A percentile compares a stretch with the other conserved stretches of the same genome.
These are phyloP conservation scores for Elegia similella DNA, from an alignment of 2,888 invertebrate genomes.

Conservation along the genomic window DNA sequence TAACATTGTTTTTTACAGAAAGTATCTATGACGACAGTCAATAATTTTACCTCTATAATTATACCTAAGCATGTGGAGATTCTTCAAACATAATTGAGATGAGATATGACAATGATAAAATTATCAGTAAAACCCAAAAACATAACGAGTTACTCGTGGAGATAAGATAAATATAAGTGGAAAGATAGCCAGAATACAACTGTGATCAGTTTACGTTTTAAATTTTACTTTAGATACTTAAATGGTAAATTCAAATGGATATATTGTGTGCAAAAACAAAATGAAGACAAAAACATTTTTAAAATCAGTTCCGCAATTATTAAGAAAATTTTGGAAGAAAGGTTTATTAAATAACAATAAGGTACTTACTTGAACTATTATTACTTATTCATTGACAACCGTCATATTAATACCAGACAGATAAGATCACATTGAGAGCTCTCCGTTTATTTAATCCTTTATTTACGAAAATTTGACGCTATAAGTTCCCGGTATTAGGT, in stretches of 20 bases:
- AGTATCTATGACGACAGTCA: background rate
- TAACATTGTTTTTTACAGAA: background rate
- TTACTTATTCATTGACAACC: too few relatives aligned
- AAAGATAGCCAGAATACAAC: background rate
- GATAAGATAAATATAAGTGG: background rate
- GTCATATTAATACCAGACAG: too few relatives aligned
- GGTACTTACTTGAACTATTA: too few relatives aligned
- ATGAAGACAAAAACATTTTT: background rate
- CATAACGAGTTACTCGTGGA: background rate
- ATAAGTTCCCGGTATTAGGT: too few relatives aligned
- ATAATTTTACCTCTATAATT: background rate
- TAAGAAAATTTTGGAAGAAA: background rate
- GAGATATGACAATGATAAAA: background rate
- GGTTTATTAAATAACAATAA: background rate
- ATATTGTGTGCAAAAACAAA: background rate
- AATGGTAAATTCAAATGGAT: too few relatives aligned
- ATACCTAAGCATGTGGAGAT: background rate
- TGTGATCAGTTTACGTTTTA: background rate
- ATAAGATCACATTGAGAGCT: too few relatives aligned
- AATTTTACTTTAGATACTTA: background rate
- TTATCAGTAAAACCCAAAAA: background rate
- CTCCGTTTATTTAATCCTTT: too few relatives aligned
- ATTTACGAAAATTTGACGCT: too few relatives aligned
- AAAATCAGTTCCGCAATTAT: background rate
- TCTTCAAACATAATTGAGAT: background rate